Percentiles rank a stretch among this genome's conserved stretches.
phyloP scores from a whole-genome alignment of 2,113 vertebrate species.

The Triplophysa dalaica region DNA sequence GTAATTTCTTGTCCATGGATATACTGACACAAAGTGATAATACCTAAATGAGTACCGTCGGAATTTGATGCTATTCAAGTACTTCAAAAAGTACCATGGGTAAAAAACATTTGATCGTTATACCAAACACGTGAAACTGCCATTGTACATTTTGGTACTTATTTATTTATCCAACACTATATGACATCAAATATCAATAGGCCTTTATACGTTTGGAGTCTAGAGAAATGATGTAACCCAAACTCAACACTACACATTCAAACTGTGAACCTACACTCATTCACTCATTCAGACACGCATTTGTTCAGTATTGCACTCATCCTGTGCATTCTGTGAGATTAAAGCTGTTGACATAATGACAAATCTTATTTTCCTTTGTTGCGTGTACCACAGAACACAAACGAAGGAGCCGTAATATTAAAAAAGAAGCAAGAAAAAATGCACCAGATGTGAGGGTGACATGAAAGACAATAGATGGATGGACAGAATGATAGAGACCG shows the following conservation, averaged over 20 bases:
- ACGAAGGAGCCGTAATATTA: no score
- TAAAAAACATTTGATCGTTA: no score
- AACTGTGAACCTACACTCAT: neutral
- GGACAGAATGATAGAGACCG: neutral
- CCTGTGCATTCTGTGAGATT: neutral
- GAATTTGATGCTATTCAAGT: neutral
- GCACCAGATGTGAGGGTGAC: neutral
- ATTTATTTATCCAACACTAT: neutral
- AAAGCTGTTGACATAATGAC: neutral
- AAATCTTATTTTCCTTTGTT: neutral
- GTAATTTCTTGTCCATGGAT: no score
- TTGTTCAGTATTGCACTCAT: neutral
- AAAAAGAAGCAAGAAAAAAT: neutral
- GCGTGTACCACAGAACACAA: neutral
- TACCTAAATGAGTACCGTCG: neutral
- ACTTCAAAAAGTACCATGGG: no score
- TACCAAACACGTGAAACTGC: neutral
- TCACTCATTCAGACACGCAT: neutral
- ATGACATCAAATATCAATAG: neutral
- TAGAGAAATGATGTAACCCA: neutral
- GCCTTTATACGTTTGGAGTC: neutral
- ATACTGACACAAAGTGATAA: no score
- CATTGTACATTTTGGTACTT: neutral
- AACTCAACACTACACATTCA: neutral
- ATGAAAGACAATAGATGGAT: neutral